A percentile compares a stretch with the other conserved stretches of the same genome.
Conservation (phyloP, 1,140 invertebrate genomes). For the Ostrea denselamellosa region DNA sequence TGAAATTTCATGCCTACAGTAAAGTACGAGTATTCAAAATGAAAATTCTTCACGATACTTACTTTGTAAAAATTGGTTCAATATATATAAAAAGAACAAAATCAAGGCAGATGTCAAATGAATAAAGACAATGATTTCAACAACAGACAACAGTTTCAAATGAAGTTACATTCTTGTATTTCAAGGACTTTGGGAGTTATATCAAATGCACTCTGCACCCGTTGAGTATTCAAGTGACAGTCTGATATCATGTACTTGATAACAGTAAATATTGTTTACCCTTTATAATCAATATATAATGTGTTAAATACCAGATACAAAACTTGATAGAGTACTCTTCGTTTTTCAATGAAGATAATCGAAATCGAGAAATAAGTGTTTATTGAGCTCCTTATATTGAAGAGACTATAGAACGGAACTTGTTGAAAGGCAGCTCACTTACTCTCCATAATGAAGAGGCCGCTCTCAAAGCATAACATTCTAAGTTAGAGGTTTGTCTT, state of each 20-base stretch:
- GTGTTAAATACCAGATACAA: slow-evolving; percentile 9
- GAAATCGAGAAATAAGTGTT: slow-evolving; percentile 14
- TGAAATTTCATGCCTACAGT: too few species aligned
- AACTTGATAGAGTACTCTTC: slow-evolving; percentile 15
- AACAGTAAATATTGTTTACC: slow-evolving; percentile 15
- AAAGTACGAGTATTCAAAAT: too few species aligned
- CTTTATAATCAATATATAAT: slow-evolving; percentile 31
- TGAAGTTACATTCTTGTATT: background rate
- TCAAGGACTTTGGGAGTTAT: background rate
- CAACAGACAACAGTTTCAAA: background rate
- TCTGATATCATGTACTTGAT: slow-evolving; percentile 3
- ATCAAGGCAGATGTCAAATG: too few species aligned
- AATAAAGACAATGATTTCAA: background rate
- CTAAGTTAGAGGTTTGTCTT: background rate
- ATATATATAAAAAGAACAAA: too few species aligned
- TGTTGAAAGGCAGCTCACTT: slow-evolving; percentile 28
- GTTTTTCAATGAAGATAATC: slow-evolving; percentile 34
- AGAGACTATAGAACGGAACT: slow-evolving; percentile 25
- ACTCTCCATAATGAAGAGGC: slow-evolving; percentile 22
- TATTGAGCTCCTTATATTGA: slow-evolving; percentile 17
- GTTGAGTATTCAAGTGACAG: background rate
- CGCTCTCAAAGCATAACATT: slow-evolving; percentile 4
- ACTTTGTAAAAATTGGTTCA: too few species aligned
- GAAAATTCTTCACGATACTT: too few species aligned
- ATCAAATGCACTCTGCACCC: background rate